phyloP scores from a whole-genome alignment of 2,113 vertebrate species.

The Plotosus lineatus region DNA sequence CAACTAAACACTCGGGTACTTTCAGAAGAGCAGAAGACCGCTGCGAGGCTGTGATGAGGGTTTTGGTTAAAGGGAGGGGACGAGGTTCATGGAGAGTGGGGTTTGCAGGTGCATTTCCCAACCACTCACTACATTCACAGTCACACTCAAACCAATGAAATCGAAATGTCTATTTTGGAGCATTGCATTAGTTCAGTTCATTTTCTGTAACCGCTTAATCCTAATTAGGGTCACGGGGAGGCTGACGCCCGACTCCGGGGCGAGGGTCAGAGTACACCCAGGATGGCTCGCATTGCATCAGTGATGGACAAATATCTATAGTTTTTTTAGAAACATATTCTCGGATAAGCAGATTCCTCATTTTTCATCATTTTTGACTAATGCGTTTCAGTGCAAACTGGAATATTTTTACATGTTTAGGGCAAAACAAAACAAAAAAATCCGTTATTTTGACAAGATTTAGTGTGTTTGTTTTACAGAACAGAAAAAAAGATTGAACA shows the following conservation, averaged over 20 bases:
- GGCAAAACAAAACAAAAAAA: not conserved
- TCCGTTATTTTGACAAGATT: not conserved
- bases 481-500: too few relatives aligned
- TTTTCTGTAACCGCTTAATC: too few relatives aligned
- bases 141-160: constrained; percentile 11
- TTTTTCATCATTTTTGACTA: not conserved
- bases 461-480: not conserved
- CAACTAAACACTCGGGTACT: constrained; percentile 1
- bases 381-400: not conserved
- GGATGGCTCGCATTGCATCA: not conserved
- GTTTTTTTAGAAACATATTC: not conserved
- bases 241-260: too few relatives aligned
- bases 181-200: not conserved
- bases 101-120: constrained; percentile 40
- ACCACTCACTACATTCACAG: constrained; percentile 3
- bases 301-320: not conserved
- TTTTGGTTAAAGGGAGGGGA: constrained; percentile 11
- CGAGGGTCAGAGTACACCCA: too few relatives aligned
- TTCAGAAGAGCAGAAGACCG: constrained; percentile 14
- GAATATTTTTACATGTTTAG: not conserved
- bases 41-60: constrained; percentile 17
- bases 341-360: not conserved
- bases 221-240: too few relatives aligned
- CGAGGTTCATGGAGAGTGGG: not conserved
- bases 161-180: not conserved